Evolutionary conservation across 2,888 invertebrate genomes (phyloP), one percentile per base, ranked within the genome.

Genomic region (Nebria brevicollis): DNA sequence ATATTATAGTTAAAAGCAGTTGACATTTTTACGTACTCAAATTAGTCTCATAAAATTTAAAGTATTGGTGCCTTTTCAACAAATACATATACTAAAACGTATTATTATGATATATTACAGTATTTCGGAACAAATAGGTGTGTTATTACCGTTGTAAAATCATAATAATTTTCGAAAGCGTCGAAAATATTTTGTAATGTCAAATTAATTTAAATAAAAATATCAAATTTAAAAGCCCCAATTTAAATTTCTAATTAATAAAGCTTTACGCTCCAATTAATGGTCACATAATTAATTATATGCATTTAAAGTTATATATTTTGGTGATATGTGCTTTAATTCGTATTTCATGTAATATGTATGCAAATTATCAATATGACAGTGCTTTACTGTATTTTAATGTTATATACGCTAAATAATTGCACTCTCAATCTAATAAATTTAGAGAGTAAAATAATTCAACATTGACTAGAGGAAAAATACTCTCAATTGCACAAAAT

Each of bases 261-360:
- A 54, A 54, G 34, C 34, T 34, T 34, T 2, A 5, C 11, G 7
- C 7, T 8, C 6, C 6, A 54, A 54, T 54, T 54, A 54, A 11
- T 54, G 54, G 7, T 54, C 54, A 11, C 2, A 54, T 11, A 3
- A 54, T 54, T 54, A 11, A 54, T 3, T 54, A 11, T 11, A 54
- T 54, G 54, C 54, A 54, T 8, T 54, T 54, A 11, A 54, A 11
- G 54, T 54, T 54, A 54, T 65, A 11, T 42, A 65, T 78, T 75
- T 74, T 54, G 11, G 2, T 54, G 11, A 11, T n/a, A 79, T 66
- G 74, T 79, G 65, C 66, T 20, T 54, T 74, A 79, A 79, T 74
- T 79, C 73, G 66, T 74, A 74, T 75, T 79, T 75, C 79, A 42
- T 79, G 79, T 79, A 66, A 54, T 79, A 79, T 74, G 79, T 79